These are phyloP conservation scores for Heliornis fulica DNA, from an alignment of 2,113 vertebrate genomes.

Conservation along the genomic window DNA sequence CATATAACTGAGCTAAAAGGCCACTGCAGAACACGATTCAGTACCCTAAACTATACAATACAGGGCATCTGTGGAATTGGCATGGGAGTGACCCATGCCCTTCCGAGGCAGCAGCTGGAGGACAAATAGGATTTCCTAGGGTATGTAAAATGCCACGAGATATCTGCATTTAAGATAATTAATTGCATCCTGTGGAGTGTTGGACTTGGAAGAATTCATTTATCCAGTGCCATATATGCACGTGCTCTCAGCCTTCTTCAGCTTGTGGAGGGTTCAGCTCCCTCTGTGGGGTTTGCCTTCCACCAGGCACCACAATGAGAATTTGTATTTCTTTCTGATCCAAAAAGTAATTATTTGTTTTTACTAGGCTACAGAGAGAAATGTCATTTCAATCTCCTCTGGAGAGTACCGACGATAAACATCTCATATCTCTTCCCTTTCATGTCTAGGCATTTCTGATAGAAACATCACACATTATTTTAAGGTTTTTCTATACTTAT, in stretches of 20 bases:
- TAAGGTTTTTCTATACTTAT: neutral
- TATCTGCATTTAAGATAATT: neutral
- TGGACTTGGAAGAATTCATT: neutral
- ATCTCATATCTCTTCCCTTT: neutral
- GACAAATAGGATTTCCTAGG: neutral
- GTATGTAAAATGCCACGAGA: neutral
- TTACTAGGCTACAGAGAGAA: neutral
- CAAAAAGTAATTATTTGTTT: conserved; percentile 20
- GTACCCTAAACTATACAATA: neutral
- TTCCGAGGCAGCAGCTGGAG: neutral
- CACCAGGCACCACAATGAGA: neutral
- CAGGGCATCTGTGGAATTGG: neutral
- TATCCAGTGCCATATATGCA: fast-evolving
- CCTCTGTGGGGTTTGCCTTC: neutral
- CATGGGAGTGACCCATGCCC: neutral
- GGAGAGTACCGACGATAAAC: neutral
- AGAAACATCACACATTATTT: neutral
- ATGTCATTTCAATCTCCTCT: neutral
- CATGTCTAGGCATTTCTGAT: neutral
- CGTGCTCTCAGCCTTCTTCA: neutral
- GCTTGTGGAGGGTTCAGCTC: neutral
- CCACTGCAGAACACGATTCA: neutral
- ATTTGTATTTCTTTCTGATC: neutral
- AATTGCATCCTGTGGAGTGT: neutral
- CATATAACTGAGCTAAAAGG: neutral